Conservation (phyloP, 64 coral and sea anemone species). For the Platygyra sinensis region DNA sequence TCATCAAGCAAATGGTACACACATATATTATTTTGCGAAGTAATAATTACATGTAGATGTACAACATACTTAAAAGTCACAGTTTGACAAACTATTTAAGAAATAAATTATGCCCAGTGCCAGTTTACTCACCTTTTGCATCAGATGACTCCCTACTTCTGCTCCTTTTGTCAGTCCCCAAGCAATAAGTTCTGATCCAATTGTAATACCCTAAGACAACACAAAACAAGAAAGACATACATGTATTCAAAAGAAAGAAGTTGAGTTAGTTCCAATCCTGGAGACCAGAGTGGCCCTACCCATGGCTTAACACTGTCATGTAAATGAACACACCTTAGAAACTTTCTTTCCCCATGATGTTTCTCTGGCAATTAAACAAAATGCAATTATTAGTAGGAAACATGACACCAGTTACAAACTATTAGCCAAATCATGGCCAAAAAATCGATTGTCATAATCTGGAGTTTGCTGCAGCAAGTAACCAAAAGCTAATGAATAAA, state of each 20-base stretch:
- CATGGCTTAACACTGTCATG: too few species aligned
- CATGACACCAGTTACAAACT: not conserved
- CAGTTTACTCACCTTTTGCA: conserved; percentile 65
- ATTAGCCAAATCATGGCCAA: not conserved
- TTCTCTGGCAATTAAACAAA: conserved; percentile 17
- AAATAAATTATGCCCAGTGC: too few species aligned
- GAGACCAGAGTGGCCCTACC: not conserved
- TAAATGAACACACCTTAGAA: conserved; percentile 62
- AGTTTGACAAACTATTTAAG: too few species aligned
- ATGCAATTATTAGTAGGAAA: not conserved
- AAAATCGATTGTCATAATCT: too few species aligned
- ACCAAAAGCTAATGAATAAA: not conserved
- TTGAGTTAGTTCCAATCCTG: not conserved
- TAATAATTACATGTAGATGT: too few species aligned
- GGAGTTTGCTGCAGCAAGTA: not conserved
- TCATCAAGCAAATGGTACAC: too few species aligned
- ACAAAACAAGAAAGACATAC: not conserved
- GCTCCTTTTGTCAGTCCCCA: conserved; percentile 95
- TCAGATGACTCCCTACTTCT: conserved; percentile 73
- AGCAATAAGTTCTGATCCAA: conserved; percentile 83
- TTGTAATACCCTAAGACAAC: conserved; percentile 70
- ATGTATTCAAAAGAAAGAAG: not conserved
- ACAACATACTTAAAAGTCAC: too few species aligned
- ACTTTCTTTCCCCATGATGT: conserved; percentile 67
- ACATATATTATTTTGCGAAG: too few species aligned